Base-by-base conservation (phyloP, 1,140 invertebrate species). In the Drosophila sproati region DNA sequence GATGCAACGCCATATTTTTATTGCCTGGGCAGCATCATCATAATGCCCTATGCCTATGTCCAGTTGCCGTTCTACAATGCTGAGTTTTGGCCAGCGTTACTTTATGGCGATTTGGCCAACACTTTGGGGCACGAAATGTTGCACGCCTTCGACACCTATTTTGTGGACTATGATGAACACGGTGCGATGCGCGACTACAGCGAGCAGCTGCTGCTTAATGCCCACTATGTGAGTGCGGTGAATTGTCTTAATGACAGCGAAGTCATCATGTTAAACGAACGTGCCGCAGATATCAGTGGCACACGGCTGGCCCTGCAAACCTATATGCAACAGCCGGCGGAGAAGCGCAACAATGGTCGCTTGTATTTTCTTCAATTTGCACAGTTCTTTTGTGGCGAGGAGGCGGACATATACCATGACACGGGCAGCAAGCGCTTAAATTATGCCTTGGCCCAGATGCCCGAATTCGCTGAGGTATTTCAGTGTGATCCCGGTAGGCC, bases 371-470 rank as follows among this genome's bases (percentile, higher is more conserved):
- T 91, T 6, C 90, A 91, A 51, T 91, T 91, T 28, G 78, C 90
- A 5, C 90, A 91, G 32, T 91, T 91, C 57, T 91, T 91, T 47
- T 91, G 90, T 52, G 90, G 85, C 28, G 80, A 88, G 12, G 71
- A 83, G 67, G 86, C 85, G 8, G 90, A 90, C 56, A 96, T 96
- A 0, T 96, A 96, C 37, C 98, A 98, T 90, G 96, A 97, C 31
- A 96, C 96, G 31, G 97, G 97, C 57, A 96, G 95, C 51, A 96
- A 93, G 60, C 92, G 95, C 2, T 95, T 98, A 1, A 94, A 97
- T 57, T 97, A 97, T 4, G 96, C 96, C 1, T 91, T 98, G 6
- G 96, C 96, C 3, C 98, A 98, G 92, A 97, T 96, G 29, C 93
- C 94, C 48, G 96, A 97, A 62, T 98, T 98, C 87, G 94, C 97